Percentiles rank a stretch among this genome's conserved stretches.
Evolutionary conservation across 2,113 vertebrate species (phyloP).

Genomic region (Carassius carassius): DNA sequence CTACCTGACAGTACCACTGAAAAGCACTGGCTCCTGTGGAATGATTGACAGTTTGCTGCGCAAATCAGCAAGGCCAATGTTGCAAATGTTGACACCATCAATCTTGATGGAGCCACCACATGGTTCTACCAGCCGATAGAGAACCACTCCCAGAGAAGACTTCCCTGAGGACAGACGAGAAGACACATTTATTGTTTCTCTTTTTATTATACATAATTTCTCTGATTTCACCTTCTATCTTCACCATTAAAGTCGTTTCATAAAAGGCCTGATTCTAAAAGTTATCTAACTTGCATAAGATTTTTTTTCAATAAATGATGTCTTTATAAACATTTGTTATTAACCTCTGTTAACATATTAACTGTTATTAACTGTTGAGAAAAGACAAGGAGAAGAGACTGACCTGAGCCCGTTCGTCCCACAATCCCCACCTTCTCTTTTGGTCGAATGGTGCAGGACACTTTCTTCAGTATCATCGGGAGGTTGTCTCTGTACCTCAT

Average conservation of each 20-base stretch:
- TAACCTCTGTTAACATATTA: no score
- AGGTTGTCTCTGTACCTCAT: conserved; percentile 91
- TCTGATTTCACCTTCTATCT: neutral
- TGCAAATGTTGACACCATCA: conserved; percentile 86
- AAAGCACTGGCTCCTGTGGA: conserved; percentile 91
- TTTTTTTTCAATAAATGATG: no score
- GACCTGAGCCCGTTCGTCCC: conserved; percentile 92
- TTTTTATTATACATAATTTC: neutral
- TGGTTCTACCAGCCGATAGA: conserved; percentile 87
- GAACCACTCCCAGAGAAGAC: conserved; percentile 88
- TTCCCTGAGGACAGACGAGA: conserved; percentile 76
- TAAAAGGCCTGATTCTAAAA: neutral
- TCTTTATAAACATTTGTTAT: no score
- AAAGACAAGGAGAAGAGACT: neutral
- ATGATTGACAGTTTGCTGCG: conserved; percentile 94
- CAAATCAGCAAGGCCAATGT: conserved; percentile 91
- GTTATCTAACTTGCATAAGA: no score
- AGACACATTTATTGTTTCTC: neutral
- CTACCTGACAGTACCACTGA: conserved; percentile 90
- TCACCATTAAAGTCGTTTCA: neutral
- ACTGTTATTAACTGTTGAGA: neutral
- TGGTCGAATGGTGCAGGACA: conserved; percentile 88
- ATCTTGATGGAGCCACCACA: conserved; percentile 92
- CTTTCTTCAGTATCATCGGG: conserved; percentile 88
- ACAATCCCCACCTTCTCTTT: conserved; percentile 94